Base-by-base conservation (phyloP, 1,140 invertebrate genomes). In the Trichomalopsis sarcophagae region DNA sequence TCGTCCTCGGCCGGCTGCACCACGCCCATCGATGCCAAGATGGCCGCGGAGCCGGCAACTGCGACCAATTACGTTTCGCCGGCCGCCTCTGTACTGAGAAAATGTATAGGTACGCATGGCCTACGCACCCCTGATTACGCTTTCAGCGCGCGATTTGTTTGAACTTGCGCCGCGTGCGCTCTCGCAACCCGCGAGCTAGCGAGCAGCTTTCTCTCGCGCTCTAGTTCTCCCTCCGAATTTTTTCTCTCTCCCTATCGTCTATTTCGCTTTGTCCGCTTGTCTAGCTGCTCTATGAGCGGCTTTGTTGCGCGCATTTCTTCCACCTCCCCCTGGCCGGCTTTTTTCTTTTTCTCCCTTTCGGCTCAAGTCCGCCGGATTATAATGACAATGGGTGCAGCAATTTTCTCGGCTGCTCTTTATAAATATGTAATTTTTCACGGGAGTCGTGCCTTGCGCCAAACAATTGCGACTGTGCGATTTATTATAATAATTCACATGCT, bases 351-450 rank as follows among this genome's bases (percentile, higher is more conserved):
- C 2, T 62, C 7, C 5, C 55, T 62, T n/a, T 62, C 4, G 17
- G 55, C 55, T 62, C n/a, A 62, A 62, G n/a, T 62, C 87, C 88
- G 85, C 84, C 85, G 83, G 7, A 87, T 88, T 89, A 84, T 86
- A 87, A 87, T 87, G 87, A 89, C 87, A 86, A 89, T 87, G 88
- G 89, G 89, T 89, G 90, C 91, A 90, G 89, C 91, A 88, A 91
- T 91, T 90, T 68, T 87, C 90, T 83, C 87, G 85, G 86, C 36
- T 77, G 69, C 87, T 50, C 47, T 50, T 50, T 50, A 17, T 50
- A 50, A 50, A 50, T 50, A 50, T 86, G 81, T 89, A 84, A 90
- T 91, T 92, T 89, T 91, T 92, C 91, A 87, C 85, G 85, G 87
- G 81, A 50, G 2, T 50, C 47, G 47, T 17, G 11, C 5, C 14